Conservation (phyloP, 2,113 vertebrate species). For the Solea solea region DNA sequence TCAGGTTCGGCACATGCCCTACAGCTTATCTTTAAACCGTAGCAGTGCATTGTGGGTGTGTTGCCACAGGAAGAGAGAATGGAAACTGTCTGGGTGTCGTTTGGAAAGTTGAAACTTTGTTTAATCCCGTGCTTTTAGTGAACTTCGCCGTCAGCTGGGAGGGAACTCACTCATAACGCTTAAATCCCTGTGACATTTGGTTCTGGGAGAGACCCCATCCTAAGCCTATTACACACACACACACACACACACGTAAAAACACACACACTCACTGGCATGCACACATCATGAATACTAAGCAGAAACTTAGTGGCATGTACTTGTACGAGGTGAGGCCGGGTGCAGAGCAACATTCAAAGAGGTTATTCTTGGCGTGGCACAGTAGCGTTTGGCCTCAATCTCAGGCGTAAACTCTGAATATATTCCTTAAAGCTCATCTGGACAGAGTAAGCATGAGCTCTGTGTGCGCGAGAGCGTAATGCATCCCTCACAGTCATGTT, state of each 20-base stretch:
- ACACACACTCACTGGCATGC: conserved; percentile 40
- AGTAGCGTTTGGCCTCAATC: conserved; percentile 53
- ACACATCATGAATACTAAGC: conserved; percentile 61
- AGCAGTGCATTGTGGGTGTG: conserved; percentile 36
- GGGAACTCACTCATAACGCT: conserved; percentile 61
- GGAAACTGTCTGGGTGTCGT: conserved; percentile 58
- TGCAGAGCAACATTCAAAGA: conserved; percentile 67
- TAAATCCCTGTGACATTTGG: conserved; percentile 76
- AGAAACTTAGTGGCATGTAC: conserved; percentile 50
- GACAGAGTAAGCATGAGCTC: conserved; percentile 28
- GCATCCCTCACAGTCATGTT: background rate
- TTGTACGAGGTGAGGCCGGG: conserved; percentile 72
- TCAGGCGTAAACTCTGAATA: conserved; percentile 20
- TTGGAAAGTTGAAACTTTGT: conserved; percentile 69
- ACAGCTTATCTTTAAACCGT: conserved; percentile 72
- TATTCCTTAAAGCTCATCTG: conserved; percentile 57
- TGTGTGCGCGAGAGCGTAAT: conserved; percentile 2
- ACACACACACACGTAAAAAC: conserved; percentile 16
- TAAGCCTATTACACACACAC: conserved; percentile 54
- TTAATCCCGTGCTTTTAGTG: conserved; percentile 72
- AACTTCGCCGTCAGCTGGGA: conserved; percentile 68
- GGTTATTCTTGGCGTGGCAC: conserved; percentile 67
- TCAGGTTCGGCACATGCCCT: conserved; percentile 64
- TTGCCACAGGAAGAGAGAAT: conserved; percentile 59
- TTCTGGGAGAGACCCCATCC: conserved; percentile 65